Evolutionary conservation across 2,888 invertebrate species (phyloP).

Genomic region (Trichogramma evanescens): DNA sequence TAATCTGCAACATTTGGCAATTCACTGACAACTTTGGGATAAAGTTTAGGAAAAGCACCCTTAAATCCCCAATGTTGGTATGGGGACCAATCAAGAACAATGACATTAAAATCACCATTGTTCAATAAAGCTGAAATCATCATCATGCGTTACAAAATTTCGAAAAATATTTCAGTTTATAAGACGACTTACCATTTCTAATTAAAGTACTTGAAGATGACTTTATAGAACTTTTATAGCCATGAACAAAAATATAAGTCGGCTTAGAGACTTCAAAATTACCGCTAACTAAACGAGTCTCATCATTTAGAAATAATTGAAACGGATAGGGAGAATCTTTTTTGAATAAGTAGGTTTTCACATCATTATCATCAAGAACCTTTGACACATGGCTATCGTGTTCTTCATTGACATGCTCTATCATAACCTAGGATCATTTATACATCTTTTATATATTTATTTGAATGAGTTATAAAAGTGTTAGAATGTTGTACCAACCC

Average conservation of each 20-base stretch:
- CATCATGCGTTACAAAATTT: neutral
- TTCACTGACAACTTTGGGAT: constrained; percentile 23
- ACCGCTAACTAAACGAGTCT: constrained; percentile 16
- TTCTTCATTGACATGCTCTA: too few relatives aligned
- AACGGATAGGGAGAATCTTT: too few relatives aligned
- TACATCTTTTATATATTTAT: too few relatives aligned
- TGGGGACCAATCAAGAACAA: constrained; percentile 31
- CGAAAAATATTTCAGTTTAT: neutral
- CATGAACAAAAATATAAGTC: constrained; percentile 32
- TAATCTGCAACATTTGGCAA: constrained; percentile 24
- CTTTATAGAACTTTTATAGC: constrained; percentile 27
- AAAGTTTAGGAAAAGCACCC: constrained; percentile 19
- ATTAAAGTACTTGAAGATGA: constrained; percentile 23
- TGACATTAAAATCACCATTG: constrained; percentile 29
- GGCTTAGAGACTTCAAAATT: constrained; percentile 26
- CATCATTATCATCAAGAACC: too few relatives aligned
- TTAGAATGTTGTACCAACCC: too few relatives aligned
- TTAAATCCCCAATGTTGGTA: constrained; percentile 6
- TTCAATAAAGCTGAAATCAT: constrained; percentile 21
- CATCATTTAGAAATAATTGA: constrained; percentile 18
- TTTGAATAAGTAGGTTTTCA: too few relatives aligned
- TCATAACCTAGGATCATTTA: too few relatives aligned
- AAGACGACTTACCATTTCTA: constrained; percentile 26
- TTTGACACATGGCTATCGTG: too few relatives aligned
- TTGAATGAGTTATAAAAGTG: too few relatives aligned